A percentile compares a stretch with the other conserved stretches of the same genome.
Conservation (phyloP, 2,888 invertebrate species). For the Neocrepidodera transversa region DNA sequence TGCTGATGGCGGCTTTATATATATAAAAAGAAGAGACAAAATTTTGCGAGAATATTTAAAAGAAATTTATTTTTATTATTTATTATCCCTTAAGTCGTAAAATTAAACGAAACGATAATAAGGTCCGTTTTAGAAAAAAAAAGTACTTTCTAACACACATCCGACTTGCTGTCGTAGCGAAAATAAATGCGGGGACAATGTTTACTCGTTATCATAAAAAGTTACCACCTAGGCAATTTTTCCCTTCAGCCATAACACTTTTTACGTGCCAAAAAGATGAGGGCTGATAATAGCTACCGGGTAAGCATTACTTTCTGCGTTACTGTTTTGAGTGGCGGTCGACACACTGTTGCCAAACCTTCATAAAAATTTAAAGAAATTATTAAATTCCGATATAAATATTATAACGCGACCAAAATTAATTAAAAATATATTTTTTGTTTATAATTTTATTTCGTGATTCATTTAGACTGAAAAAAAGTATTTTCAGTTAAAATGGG, state of each 20-base stretch:
- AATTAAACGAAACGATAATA: constrained; percentile 24
- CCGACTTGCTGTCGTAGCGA: constrained; percentile 29
- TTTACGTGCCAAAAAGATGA: constrained; percentile 54
- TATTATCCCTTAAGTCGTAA: too few relatives aligned
- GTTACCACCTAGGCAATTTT: constrained; percentile 57
- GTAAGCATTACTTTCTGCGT: constrained; percentile 50
- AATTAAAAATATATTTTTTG: too few relatives aligned
- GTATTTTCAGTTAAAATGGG: too few relatives aligned
- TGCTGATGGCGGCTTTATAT: neutral
- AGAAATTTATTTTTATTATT: too few relatives aligned
- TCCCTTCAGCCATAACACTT: constrained; percentile 50
- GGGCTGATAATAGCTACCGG: constrained; percentile 51
- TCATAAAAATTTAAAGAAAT: too few relatives aligned
- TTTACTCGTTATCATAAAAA: constrained; percentile 55
- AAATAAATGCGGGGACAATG: constrained; percentile 42
- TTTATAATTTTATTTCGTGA: too few relatives aligned
- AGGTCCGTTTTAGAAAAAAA: constrained; percentile 24
- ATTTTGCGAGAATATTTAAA: too few relatives aligned
- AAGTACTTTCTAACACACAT: constrained; percentile 24
- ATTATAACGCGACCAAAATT: too few relatives aligned
- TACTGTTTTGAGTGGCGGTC: constrained; percentile 37
- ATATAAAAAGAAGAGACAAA: too few relatives aligned
- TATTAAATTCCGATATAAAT: too few relatives aligned
- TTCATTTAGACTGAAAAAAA: too few relatives aligned
- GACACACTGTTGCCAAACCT: too few relatives aligned